Evolutionary conservation across 53 echinoderm and acorn worm species (phyloP).

Genomic region (Arbacia lixula): DNA sequence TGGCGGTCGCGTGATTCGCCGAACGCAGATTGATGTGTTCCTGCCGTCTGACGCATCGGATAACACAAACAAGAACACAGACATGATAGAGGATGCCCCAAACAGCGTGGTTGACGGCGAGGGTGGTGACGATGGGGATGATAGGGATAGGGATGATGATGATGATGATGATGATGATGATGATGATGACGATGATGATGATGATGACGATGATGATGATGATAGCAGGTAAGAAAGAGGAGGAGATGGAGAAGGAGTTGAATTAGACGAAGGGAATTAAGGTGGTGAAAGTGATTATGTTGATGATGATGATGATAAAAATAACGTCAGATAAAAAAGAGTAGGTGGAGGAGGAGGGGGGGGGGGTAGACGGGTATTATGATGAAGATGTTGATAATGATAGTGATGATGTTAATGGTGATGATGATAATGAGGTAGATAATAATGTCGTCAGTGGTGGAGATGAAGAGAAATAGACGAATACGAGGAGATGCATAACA

Average conservation of each 20-base stretch:
- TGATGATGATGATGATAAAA: constrained; percentile 23
- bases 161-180: not conserved
- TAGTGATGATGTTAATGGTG: too few species aligned
- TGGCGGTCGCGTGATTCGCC: constrained; percentile 37
- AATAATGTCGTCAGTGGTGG: too few species aligned
- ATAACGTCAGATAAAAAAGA: too few species aligned
- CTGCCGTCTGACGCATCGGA: not conserved
- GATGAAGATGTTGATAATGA: too few species aligned
- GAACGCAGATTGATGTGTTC: constrained; percentile 45
- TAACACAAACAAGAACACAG: not conserved
- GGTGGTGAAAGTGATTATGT: constrained; percentile 9
- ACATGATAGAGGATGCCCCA: not conserved
- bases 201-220: not conserved
- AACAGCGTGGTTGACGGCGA: not conserved
- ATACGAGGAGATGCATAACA: too few species aligned
- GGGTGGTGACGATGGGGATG: not conserved
- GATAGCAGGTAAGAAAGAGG: constrained; percentile 2
- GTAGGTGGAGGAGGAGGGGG: too few species aligned
- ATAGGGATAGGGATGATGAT: not conserved
- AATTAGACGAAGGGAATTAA: not conserved
- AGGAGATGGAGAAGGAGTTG: not conserved
- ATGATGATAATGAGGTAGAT: too few species aligned
- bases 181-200: constrained; percentile 1
- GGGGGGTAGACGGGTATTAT: too few species aligned
- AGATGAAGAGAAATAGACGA: too few species aligned